Base-by-base conservation (phyloP, 1,140 invertebrate species). In the Drosophila ananassae region DNA sequence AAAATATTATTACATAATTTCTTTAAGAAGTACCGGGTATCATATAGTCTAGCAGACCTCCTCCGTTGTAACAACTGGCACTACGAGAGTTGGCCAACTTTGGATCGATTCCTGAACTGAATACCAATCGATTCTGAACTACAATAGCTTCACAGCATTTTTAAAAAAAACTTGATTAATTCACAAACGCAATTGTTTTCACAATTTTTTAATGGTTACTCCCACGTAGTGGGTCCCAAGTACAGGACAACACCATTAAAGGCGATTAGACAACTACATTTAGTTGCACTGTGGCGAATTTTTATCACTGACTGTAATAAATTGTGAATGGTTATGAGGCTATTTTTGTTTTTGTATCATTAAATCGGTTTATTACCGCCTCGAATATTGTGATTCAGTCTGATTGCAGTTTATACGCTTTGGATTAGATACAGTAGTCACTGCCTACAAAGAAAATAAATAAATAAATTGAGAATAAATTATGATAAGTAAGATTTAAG, bases 351-450 rank as follows among this genome's bases (percentile, higher is more conserved):
- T 47, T 47, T 37, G 55, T 47, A 64, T 41, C 59, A 64, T 39
- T 64, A 64, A 67, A 67, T 67, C 60, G 63, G 48, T 67, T 67
- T 67, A 67, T 64, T 64, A 34, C 44, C 21, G 56, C 12, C 28
- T 48, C 56, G 8, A 58, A 58, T 64, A 67, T 22, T 50, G 59
- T 44, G 46, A 52, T 64, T 64, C 63, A 34, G 63, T 64, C 34
- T 63, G 63, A 63, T 67, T 67, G 47, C 34, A 4, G 9, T n/a
- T 6, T 6, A 5, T 44, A 41, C 12, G 24, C 10, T 28, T 1
- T 39, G 34, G 22, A 8, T 44, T 28, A 21, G 25, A 17, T 44
- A 66, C 59, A 63, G 63, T 63, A 13, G 0, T 9, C 3, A 41
- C 25, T 24, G 17, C 3, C 13, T 60, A 48, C 3, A 28, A 28